Base-by-base conservation (phyloP, 2,888 invertebrate genomes). In the Neocrepidodera transversa region DNA sequence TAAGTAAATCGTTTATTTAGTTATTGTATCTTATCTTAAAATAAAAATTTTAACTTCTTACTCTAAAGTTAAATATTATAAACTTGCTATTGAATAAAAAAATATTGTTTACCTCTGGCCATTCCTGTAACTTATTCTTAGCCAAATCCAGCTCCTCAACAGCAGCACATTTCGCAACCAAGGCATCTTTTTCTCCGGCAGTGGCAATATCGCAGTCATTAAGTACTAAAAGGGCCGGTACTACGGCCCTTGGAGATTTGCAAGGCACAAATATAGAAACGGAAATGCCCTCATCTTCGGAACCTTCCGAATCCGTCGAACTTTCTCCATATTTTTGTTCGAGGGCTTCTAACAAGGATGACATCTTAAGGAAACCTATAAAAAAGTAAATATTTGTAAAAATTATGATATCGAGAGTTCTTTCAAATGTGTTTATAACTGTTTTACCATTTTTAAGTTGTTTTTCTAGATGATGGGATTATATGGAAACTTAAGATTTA, bases 61-160 rank as follows among this genome's bases (percentile, higher is more conserved):
- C n/a, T n/a, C n/a, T n/a, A n/a, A n/a, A n/a, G n/a, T n/a, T n/a
- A n/a, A n/a, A n/a, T n/a, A n/a, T n/a, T n/a, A n/a, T n/a, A n/a
- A n/a, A n/a, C n/a, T n/a, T n/a, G n/a, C n/a, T n/a, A n/a, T n/a
- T n/a, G n/a, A n/a, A n/a, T n/a, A n/a, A n/a, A n/a, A n/a, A n/a
- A n/a, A n/a, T n/a, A n/a, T n/a, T 28, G 6, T 48, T 79, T 81
- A 92, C 93, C 85, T 97, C 95, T 69, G 87, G 85, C 95, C 96
- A 95, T 74, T 92, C 88, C 61, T 88, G 87, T 16, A 97, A 85
- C 77, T 91, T 90, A 80, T 97, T 97, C 77, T 95, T 93, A 35
- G 96, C 95, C 70, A 97, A 84, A 79, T 97, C 97, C 68, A 97
- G 84, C 79, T 97, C 97, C 70, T 92, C 90, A n/a, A 97, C 95